phyloP scores from a whole-genome alignment of 2,797 vertebrate genomes.

The Iguana delicatissima region DNA sequence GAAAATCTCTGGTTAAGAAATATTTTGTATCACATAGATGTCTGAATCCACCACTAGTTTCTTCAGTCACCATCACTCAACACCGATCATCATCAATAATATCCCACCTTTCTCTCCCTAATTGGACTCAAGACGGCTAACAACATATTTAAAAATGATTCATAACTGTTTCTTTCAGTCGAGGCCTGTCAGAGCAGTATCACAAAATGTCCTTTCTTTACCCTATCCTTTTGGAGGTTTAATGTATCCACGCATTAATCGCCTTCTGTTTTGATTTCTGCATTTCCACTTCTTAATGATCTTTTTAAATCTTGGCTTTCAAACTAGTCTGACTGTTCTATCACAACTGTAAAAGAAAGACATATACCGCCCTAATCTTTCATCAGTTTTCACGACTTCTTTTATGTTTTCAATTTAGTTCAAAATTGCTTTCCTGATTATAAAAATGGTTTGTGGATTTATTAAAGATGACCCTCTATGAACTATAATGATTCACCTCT shows the following conservation, averaged over 20 bases:
- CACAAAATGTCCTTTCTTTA: neutral
- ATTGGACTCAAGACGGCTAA: too few relatives aligned
- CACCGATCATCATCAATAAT: too few relatives aligned
- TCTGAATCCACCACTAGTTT: neutral
- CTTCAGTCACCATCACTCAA: neutral
- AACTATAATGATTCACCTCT: neutral
- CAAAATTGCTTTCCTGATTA: constrained; percentile 25
- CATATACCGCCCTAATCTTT: constrained; percentile 6
- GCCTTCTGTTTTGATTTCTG: constrained; percentile 8
- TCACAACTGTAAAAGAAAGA: neutral
- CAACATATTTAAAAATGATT: too few relatives aligned
- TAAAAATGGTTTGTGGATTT: constrained; percentile 41
- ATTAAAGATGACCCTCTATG: constrained; percentile 37
- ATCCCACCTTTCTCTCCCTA: too few relatives aligned
- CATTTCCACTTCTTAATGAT: neutral
- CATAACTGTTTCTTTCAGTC: too few relatives aligned
- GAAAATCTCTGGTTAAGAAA: neutral
- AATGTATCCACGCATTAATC: neutral
- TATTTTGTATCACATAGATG: neutral
- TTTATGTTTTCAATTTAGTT: constrained; percentile 23
- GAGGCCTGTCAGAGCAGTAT: neutral
- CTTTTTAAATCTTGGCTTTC: constrained; percentile 5
- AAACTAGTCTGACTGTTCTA: neutral
- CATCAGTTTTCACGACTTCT: constrained; percentile 25
- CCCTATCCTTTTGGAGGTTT: neutral